Evolutionary conservation across 2,888 invertebrate species (phyloP).

Genomic region (Creontiades dilutus): DNA sequence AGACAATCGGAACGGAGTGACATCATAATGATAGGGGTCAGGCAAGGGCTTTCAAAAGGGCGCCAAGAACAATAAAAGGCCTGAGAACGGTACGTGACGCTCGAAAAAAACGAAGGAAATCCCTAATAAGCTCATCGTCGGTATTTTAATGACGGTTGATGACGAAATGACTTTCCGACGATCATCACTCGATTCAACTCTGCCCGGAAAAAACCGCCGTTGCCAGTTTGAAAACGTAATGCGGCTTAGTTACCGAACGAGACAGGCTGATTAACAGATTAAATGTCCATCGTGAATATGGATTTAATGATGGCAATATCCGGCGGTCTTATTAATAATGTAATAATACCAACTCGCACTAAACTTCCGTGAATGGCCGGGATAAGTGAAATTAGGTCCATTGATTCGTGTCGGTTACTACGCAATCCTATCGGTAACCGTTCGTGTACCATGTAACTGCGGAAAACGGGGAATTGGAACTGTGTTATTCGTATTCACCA

Average conservation of each 20-base stretch:
- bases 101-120: conserved; percentile 23
- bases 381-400: not conserved
- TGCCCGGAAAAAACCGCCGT: not conserved
- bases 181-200: not conserved
- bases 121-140: conserved; percentile 45
- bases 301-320: not conserved
- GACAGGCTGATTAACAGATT: not conserved
- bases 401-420: not conserved
- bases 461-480: too few species aligned
- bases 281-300: not conserved
- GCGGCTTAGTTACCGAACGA: not conserved
- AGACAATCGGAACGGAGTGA: conserved; percentile 63
- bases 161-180: conserved; percentile 42
- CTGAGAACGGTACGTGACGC: not conserved
- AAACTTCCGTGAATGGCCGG: not conserved
- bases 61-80: conserved; percentile 38
- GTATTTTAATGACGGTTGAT: conserved; percentile 44
- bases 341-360: too few species aligned
- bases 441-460: too few species aligned
- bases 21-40: conserved; percentile 62
- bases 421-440: not conserved
- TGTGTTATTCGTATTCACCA: too few species aligned
- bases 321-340: not conserved
- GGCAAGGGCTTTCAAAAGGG: conserved; percentile 11
- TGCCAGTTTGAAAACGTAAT: conserved; percentile 10